These are phyloP conservation scores for Noctuana brunneofusca DNA, from an alignment of 2,888 invertebrate species.

Conservation along the genomic window DNA sequence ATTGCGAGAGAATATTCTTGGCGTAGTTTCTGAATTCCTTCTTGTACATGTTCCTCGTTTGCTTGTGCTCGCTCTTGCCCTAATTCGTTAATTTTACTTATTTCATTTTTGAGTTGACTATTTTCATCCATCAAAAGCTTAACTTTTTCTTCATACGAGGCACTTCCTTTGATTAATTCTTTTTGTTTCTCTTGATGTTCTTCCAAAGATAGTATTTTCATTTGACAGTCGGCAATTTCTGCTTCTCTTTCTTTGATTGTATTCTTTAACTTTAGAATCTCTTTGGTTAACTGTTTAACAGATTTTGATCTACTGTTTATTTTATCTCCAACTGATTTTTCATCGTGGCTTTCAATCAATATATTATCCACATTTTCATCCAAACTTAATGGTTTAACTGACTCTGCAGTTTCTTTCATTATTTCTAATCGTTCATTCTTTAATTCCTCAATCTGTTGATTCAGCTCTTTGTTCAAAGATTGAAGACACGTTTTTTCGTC, in stretches of 20 bases:
- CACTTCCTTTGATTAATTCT: constrained; percentile 59
- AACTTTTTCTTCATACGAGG: constrained; percentile 68
- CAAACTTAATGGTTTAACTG: constrained; percentile 55
- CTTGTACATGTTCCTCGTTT: constrained; percentile 55
- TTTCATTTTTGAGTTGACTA: constrained; percentile 51
- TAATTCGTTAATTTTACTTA: constrained; percentile 57
- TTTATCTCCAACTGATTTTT: constrained; percentile 65
- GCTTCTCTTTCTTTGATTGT: constrained; percentile 78
- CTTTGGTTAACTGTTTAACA: constrained; percentile 77
- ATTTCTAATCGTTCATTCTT: constrained; percentile 71
- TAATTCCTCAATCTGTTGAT: constrained; percentile 69
- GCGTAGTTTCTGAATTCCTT: constrained; percentile 64
- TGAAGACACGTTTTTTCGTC: constrained; percentile 71
- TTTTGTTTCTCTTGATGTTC: constrained; percentile 75
- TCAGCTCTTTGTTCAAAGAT: constrained; percentile 62
- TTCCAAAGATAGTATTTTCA: constrained; percentile 78
- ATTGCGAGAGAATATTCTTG: constrained; percentile 65
- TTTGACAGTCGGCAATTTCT: constrained; percentile 77
- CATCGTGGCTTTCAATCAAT: constrained; percentile 61
- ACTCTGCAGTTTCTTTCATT: constrained; percentile 69
- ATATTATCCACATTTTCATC: constrained; percentile 61
- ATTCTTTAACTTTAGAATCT: constrained; percentile 77
- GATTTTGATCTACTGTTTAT: constrained; percentile 66
- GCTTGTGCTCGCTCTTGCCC: constrained; percentile 45
- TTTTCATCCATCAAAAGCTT: constrained; percentile 71